Conservation (phyloP, 2,797 vertebrate genomes). For the Alosa sapidissima region DNA sequence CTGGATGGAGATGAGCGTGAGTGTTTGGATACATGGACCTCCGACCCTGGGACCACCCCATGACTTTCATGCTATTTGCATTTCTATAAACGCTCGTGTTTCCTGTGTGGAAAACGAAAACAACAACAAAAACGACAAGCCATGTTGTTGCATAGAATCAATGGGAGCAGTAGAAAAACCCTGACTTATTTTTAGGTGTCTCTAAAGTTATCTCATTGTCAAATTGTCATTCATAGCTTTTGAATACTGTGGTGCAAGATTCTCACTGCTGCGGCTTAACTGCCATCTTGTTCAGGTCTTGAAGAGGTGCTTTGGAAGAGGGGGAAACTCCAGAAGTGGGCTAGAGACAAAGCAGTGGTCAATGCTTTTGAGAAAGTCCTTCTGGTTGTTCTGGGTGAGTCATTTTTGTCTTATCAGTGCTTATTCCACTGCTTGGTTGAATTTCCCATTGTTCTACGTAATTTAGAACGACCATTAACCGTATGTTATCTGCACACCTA, state of each 20-base stretch:
- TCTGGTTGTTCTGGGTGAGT: conserved; percentile 68
- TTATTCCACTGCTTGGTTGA: too few relatives aligned
- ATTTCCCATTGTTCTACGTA: too few relatives aligned
- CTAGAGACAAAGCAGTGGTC: conserved; percentile 68
- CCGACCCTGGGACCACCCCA: too few relatives aligned
- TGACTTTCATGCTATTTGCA: too few relatives aligned
- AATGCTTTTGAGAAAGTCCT: conserved; percentile 73
- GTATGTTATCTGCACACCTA: too few relatives aligned
- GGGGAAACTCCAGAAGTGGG: conserved; percentile 66
- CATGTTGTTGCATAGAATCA: too few relatives aligned
- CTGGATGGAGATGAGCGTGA: conserved; percentile 57
- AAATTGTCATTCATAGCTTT: not conserved
- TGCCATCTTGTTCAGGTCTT: conserved; percentile 54
- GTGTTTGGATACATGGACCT: not conserved
- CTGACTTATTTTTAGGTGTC: not conserved
- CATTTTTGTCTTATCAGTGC: not conserved
- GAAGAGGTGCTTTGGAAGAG: conserved; percentile 58
- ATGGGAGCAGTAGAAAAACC: too few relatives aligned
- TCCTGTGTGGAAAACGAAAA: too few relatives aligned
- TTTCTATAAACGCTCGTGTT: too few relatives aligned
- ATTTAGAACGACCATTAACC: too few relatives aligned
- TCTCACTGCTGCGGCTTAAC: not conserved
- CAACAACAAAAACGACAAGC: too few relatives aligned
- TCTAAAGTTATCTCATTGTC: not conserved
- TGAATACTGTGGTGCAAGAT: not conserved